Evolutionary conservation across 2,888 invertebrate genomes (phyloP), one percentile per base, ranked within the genome.

Genomic region (Altica lythri): DNA sequence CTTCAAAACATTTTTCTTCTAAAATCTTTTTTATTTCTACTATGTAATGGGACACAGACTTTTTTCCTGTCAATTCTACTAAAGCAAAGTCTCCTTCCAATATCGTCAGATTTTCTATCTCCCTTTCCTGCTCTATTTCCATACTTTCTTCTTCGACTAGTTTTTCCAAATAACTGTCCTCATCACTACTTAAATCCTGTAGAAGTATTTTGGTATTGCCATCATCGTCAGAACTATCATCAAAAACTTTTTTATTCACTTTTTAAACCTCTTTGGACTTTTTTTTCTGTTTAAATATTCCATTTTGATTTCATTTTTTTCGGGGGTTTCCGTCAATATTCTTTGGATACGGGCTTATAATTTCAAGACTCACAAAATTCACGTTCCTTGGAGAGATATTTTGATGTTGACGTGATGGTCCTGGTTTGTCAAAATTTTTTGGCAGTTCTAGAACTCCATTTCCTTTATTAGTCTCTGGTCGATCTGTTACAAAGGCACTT

Each of bases 31-130:
- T 44, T 25, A 51, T 34, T 51, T 44, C 44, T 17, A 13, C 30
- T 38, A 55, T 37, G 25, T 51, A 51, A 55, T 53, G 55, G 19
- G 30, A 35, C 49, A 59, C 49, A 42, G 44, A 52, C 47, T 49
- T 59, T 55, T 59, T 52, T 32, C 49, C 55, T 45, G 25, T 55
- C 30, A 55, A 46, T 45, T 59, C 55, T 16, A 59, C 43, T 38
- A 54, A 25, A 13, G 16, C 54, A 43, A 59, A 59, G 42, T 52
- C 52, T 55, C 55, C 53, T 56, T 55, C 45, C 50, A 53, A 55
- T 55, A 55, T 42, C 29, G 45, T 17, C 13, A 34, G 3, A 52
- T 55, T 52, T 47, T 55, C 58, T 22, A 42, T 43, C 10, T 30
- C 29, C 17, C 12, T 46, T n/a, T 54, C 37, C 44, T 22, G 2